Evolutionary conservation across 2,797 vertebrate species (phyloP).

Genomic region (Cyclopterus lumpus): DNA sequence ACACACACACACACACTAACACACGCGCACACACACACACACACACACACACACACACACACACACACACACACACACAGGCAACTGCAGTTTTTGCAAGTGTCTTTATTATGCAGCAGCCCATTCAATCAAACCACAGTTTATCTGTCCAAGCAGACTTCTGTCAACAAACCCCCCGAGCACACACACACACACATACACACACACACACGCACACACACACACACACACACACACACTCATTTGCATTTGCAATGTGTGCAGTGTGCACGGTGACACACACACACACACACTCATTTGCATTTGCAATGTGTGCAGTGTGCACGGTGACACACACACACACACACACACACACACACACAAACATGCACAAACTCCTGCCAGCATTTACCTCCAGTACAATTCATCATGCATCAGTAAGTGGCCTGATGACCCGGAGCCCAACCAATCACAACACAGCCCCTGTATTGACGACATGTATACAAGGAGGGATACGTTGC

Average conservation of each 20-base stretch:
- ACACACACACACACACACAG: neutral
- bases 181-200: neutral
- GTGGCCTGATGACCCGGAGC: constrained; percentile 1
- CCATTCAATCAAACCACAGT: constrained; percentile 1
- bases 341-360: neutral
- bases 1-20: neutral
- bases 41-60: neutral
- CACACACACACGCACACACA: neutral
- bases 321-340: neutral
- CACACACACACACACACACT: neutral
- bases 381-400: neutral
- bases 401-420: neutral
- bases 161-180: neutral
- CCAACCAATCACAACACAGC: neutral
- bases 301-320: too few species aligned
- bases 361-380: neutral
- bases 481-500: neutral
- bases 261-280: neutral
- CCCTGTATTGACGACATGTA: constrained; percentile 9
- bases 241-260: too few species aligned
- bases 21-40: neutral
- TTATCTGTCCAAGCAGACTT: constrained; percentile 21
- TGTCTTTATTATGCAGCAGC: constrained; percentile 13
- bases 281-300: neutral
- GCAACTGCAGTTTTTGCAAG: neutral